Evolutionary conservation across 2,797 vertebrate species (phyloP).

Genomic region (Enteromius paludinosus): DNA sequence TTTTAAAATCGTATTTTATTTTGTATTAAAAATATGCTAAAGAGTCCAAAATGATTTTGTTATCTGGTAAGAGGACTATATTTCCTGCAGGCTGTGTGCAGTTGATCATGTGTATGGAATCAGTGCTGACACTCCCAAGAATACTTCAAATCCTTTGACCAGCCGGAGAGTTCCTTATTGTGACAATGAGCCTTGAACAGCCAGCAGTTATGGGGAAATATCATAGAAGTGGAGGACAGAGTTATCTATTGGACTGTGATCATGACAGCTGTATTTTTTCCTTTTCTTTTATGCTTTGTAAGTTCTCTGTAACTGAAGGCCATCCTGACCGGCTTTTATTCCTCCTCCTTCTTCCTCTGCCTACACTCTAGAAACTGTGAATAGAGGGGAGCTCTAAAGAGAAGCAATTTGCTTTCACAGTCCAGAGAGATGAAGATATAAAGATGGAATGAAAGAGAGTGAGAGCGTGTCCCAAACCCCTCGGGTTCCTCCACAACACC

Average conservation of each 20-base stretch:
- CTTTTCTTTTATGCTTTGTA: constrained; percentile 25
- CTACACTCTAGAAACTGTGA: constrained; percentile 49
- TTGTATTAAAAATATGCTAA: not conserved
- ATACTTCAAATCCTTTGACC: constrained; percentile 16
- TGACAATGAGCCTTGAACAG: constrained; percentile 11
- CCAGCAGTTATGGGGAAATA: not conserved
- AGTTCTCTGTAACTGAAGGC: constrained; percentile 47
- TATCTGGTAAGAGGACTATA: not conserved
- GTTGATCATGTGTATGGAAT: not conserved
- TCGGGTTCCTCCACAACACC: constrained; percentile 30
- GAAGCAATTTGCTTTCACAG: constrained; percentile 54
- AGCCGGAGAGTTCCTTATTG: constrained; percentile 4
- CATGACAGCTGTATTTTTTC: constrained; percentile 25
- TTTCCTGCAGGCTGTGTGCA: not conserved
- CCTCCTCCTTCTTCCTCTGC: constrained; percentile 43
- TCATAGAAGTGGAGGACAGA: constrained; percentile 5
- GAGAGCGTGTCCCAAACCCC: constrained; percentile 40
- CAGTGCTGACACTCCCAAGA: not conserved
- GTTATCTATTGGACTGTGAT: constrained; percentile 1
- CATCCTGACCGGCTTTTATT: constrained; percentile 50
- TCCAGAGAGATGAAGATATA: constrained; percentile 33
- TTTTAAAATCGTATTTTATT: not conserved
- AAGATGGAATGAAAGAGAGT: constrained; percentile 27
- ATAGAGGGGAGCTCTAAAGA: constrained; percentile 42
- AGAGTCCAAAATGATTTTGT: not conserved